Evolutionary conservation across 2,888 invertebrate genomes (phyloP).

Genomic region (Spilosoma lubricipeda): DNA sequence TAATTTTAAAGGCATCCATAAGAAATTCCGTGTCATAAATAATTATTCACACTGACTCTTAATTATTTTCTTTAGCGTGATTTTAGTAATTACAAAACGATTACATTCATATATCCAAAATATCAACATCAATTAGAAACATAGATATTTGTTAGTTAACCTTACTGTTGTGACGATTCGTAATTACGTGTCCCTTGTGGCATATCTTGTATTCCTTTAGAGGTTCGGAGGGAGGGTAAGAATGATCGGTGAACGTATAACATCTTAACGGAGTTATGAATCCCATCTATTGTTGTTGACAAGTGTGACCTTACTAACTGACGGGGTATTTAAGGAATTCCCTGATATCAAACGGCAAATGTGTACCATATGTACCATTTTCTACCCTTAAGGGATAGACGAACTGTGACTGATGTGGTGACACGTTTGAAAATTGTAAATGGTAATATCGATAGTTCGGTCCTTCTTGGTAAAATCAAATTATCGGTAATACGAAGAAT

Average conservation of each 20-base stretch:
- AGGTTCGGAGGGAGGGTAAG: conserved; percentile 19
- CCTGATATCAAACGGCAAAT: too few species aligned
- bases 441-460: too few species aligned
- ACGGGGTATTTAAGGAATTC: too few species aligned
- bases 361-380: too few species aligned
- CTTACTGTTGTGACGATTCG: conserved; percentile 4
- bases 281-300: conserved; percentile 33
- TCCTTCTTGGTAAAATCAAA: too few species aligned
- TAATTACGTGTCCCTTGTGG: conserved; percentile 16
- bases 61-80: not conserved
- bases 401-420: conserved; percentile 18
- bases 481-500: too few species aligned
- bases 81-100: not conserved
- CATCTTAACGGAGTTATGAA: conserved; percentile 37
- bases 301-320: conserved; percentile 32
- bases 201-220: conserved; percentile 6
- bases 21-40: not conserved
- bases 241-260: conserved; percentile 19
- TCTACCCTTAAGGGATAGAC: too few species aligned
- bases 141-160: conserved; percentile 13
- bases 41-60: not conserved
- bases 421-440: not conserved
- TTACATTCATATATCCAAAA: not conserved
- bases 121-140: not conserved
- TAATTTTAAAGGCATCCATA: not conserved